These are phyloP conservation scores for Hirundo rustica DNA, from an alignment of 2,797 vertebrate genomes.

Conservation along the genomic window DNA sequence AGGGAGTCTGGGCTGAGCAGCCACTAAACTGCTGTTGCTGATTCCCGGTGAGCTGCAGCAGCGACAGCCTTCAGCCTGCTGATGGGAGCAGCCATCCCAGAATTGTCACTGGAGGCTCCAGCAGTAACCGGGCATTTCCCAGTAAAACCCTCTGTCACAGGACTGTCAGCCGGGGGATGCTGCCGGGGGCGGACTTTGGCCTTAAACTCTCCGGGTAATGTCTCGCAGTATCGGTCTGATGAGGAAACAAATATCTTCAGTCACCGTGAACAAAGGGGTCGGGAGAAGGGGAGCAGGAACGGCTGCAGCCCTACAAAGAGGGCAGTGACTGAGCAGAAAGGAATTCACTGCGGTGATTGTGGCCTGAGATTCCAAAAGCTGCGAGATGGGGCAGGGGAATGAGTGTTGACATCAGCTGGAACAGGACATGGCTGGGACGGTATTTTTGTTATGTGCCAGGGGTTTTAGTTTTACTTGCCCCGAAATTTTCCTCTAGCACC, in stretches of 20 bases:
- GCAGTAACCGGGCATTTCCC: accelerated
- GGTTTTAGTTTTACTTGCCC: not conserved
- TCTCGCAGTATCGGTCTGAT: not conserved
- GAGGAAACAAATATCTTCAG: not conserved
- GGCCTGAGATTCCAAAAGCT: conserved; percentile 67
- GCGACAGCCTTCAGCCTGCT: accelerated
- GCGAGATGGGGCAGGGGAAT: not conserved
- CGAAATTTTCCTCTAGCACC: not conserved
- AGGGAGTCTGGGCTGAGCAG: not conserved
- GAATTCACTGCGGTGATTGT: conserved; percentile 72
- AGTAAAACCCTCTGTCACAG: not conserved
- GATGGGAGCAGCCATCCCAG: not conserved
- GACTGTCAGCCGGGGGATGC: not conserved
- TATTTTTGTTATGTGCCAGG: conserved; percentile 31
- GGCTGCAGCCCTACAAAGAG: not conserved
- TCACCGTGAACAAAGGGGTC: not conserved
- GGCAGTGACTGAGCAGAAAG: conserved; percentile 33
- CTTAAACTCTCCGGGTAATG: not conserved
- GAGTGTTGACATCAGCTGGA: conserved; percentile 68
- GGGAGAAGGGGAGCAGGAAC: conserved; percentile 7
- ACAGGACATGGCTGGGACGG: conserved; percentile 57
- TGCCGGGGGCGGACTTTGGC: not conserved
- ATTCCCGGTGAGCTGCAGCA: not conserved
- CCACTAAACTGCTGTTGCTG: not conserved
- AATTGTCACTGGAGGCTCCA: not conserved